These are phyloP conservation scores for Diabrotica undecimpunctata DNA, from an alignment of 1,140 invertebrate genomes.

Conservation along the genomic window DNA sequence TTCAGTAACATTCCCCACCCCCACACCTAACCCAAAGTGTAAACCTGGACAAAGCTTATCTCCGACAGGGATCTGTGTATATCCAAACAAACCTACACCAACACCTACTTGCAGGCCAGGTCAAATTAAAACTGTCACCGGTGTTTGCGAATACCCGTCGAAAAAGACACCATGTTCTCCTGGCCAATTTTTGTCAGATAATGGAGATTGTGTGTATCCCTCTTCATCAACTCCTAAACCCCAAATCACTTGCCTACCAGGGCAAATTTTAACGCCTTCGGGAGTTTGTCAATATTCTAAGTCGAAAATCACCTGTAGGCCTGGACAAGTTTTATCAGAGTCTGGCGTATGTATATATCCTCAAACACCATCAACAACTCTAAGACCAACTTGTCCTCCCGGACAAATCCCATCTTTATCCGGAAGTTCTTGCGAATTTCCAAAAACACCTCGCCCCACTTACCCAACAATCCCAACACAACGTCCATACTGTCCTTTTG, in stretches of 20 bases:
- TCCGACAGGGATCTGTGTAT: too few species aligned
- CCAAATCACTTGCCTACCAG: too few species aligned
- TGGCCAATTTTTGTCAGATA: too few species aligned
- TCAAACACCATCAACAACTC: background rate
- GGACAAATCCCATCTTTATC: constrained; percentile 2
- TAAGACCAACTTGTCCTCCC: background rate
- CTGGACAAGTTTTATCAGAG: background rate
- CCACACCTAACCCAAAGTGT: constrained; percentile 1
- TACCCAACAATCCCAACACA: background rate
- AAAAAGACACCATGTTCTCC: background rate
- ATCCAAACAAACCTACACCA: too few species aligned
- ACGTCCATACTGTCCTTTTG: background rate
- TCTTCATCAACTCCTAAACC: too few species aligned
- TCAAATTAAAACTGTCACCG: background rate
- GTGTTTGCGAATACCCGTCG: constrained; percentile 4
- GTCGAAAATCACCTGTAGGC: too few species aligned
- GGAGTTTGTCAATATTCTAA: background rate
- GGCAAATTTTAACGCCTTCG: too few species aligned
- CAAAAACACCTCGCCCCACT: background rate
- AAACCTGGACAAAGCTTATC: background rate
- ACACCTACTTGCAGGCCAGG: background rate
- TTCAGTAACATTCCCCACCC: constrained; percentile 16
- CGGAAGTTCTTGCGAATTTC: constrained; percentile 11
- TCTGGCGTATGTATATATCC: background rate
- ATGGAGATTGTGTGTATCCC: too few species aligned